phyloP scores from a whole-genome alignment of 2,888 invertebrate genomes.

The Leucozona laternaria region DNA sequence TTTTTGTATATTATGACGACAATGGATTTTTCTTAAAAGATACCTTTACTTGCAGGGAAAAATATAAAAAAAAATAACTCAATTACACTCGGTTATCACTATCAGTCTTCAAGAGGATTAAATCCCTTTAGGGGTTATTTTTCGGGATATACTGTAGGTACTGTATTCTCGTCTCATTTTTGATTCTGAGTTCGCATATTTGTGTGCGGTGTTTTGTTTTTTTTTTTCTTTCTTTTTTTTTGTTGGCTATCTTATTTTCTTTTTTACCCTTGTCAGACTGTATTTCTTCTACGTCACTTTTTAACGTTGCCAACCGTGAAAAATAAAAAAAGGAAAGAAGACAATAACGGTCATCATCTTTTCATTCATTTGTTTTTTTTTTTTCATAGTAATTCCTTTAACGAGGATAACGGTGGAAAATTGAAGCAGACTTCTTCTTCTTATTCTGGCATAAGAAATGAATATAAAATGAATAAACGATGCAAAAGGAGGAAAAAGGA shows the following conservation, averaged over 20 bases:
- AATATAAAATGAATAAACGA: slow-evolving; percentile 14
- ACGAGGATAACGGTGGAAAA: slow-evolving; percentile 29
- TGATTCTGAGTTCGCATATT: slow-evolving; percentile 29
- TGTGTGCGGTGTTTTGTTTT: neutral
- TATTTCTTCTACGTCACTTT: slow-evolving; percentile 5
- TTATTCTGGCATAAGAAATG: neutral
- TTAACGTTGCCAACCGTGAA: slow-evolving; percentile 18
- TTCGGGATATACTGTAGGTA: slow-evolving; percentile 10
- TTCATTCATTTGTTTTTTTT: slow-evolving; percentile 17
- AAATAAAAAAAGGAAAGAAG: slow-evolving; percentile 35
- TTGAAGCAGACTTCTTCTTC: slow-evolving; percentile 18
- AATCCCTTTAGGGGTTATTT: slow-evolving; percentile 58
- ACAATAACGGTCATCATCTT: slow-evolving; percentile 49
- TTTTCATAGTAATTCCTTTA: neutral
- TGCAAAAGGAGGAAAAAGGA: slow-evolving; percentile 3
- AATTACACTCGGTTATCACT: slow-evolving; percentile 66
- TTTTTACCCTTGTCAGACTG: slow-evolving; percentile 14
- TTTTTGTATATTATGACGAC: slow-evolving; percentile 17
- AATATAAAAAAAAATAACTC: slow-evolving; percentile 63
- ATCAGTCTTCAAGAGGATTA: slow-evolving; percentile 47
- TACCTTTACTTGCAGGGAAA: slow-evolving; percentile 15
- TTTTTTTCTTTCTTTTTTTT: too few species aligned
- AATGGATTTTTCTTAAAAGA: slow-evolving; percentile 54
- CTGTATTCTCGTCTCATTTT: neutral
- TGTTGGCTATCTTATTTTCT: neutral